Evolutionary conservation across 2,888 invertebrate species (phyloP), one percentile per base, ranked within the genome.

Genomic region (Zaprionus bogoriensis): DNA sequence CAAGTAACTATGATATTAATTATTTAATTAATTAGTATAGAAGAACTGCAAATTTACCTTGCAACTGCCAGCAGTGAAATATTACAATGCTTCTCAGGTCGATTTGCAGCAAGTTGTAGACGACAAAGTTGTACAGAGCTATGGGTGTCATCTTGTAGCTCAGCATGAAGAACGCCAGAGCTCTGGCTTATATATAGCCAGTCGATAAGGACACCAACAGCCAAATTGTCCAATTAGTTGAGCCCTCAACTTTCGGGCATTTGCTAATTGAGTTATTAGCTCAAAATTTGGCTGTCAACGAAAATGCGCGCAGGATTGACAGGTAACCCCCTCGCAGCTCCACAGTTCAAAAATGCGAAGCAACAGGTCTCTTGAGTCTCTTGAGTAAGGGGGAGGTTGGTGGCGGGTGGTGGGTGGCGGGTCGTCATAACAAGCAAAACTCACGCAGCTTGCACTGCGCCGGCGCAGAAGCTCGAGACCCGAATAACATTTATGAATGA

Each of bases 61-160:
- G 46, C 10, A 45, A 4, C 2, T 67, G 50, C 89, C 89, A 90
- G 41, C 90, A 90, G 55, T 89, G 87, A 61, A 89, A 87, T 12
- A 89, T 55, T 0, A 83, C 65, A 1, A 88, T 62, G 69, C 73
- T 76, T 9, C 48, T 51, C 23, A 88, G 63, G 47, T 84, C 77
- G 0, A 67, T 58, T 46, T 85, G 66, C 27, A 87, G 28, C 55
- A 89, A 87, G 74, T 89, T 75, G 41, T 87, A 61, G 6, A 89
- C 42, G 53, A 90, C 75, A 4, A 90, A 77, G 45, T 76, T 77
- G 12, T 78, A 82, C n/a, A 88, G 44, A 20, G 71, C 50, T 3
- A 72, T 51, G 52, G 64, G 42, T 6, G 62, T 36, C 68, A 76
- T 77, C 10, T 64, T 68, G 41, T 38, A 19, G 7, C 28, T 17